Evolutionary conservation across 2,113 vertebrate species (phyloP), one percentile per base, ranked within the genome.

Genomic region (Pyrgilauda ruficollis): DNA sequence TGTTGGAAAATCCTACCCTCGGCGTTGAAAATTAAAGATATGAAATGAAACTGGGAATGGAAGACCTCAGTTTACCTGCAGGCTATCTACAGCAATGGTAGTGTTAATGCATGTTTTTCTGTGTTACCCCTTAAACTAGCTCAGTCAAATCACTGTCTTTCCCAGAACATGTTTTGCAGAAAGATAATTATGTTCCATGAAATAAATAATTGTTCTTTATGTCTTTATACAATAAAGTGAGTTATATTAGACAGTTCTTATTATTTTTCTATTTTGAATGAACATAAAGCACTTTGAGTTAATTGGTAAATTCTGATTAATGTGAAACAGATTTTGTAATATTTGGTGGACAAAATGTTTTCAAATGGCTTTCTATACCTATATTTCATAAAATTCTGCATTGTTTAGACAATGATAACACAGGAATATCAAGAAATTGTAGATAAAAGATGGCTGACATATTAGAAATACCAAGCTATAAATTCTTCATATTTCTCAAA

Each of bases 31-130:
- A 23, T 81, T 95, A 95, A 93, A 90, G 84, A 89, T 91, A 72
- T 67, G 58, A 84, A 79, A 80, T 92, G 84, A 97, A 89, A 90
- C 98, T 98, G 98, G 98, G 98, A 98, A 96, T 98, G 98, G 98
- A 98, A 98, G 98, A 97, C 90, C 97, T 97, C 97, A 95, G 97
- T 97, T 97, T 97, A 90, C 91, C 95, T 97, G 87, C 90, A 96
- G 97, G 96, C 97, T 96, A 69, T 97, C 93, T 96, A 97, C 96
- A 96, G 85, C 72, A 91, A 87, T 96, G 92, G 93, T 97, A 93
- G 95, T 95, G 93, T 97, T 94, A 87, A 95, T 98, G 97, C 97
- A 98, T 97, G 98, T 83, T 89, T 83, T 63, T 95, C 64, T 89
- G 64, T 93, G 91, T 83, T 96, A 90, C 73, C n/a, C 62, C 44